These are phyloP conservation scores for Eucidaris tribuloides DNA, from an alignment of 35 echinoderm and acorn worm genomes.

Conservation along the genomic window DNA sequence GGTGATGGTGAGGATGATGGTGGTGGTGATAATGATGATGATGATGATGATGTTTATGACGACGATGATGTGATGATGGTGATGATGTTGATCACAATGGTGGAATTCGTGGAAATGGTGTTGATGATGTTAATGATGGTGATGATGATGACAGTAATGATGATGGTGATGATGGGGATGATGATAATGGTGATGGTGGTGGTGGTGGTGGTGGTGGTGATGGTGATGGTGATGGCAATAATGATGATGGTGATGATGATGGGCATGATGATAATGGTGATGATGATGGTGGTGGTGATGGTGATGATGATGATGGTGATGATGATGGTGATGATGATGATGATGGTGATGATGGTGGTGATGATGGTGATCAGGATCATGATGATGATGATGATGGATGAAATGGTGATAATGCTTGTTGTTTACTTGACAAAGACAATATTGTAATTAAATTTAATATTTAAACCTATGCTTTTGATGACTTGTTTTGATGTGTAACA, in stretches of 20 bases:
- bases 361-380: too few species aligned
- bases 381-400: too few species aligned
- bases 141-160: background rate
- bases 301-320: background rate
- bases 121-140: background rate
- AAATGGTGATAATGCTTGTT: too few species aligned
- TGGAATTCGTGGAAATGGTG: background rate
- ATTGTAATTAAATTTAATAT: too few species aligned
- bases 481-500: too few species aligned
- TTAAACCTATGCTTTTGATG: too few species aligned
- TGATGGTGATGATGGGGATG: background rate
- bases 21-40: background rate
- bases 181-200: background rate
- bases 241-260: background rate
- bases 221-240: background rate
- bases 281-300: slow-evolving; percentile 4
- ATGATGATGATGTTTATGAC: background rate
- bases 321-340: slow-evolving; percentile 6
- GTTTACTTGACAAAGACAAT: too few species aligned
- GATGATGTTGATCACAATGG: background rate
- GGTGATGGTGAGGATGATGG: too few species aligned
- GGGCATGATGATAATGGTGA: background rate
- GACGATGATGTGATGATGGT: too few species aligned
- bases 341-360: too few species aligned
- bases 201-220: background rate